phyloP scores from a whole-genome alignment of 2,113 vertebrate species.

The Oreotrochilus melanogaster region DNA sequence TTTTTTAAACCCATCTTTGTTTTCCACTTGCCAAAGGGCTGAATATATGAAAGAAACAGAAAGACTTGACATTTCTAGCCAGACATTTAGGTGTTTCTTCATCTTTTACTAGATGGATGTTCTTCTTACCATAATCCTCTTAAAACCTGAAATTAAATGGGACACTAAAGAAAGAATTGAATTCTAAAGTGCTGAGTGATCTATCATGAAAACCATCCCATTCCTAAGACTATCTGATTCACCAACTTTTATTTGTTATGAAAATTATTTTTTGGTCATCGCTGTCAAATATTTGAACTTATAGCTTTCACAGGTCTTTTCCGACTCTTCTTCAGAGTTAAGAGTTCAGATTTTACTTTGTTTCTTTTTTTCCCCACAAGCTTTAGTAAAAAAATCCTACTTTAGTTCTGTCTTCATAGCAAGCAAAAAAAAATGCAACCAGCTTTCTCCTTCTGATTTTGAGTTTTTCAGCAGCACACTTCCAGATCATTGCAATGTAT shows the following conservation, averaged over 20 bases:
- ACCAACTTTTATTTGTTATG: background rate
- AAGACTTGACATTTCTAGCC: background rate
- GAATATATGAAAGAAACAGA: background rate
- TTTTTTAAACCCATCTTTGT: background rate
- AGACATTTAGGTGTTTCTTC: background rate
- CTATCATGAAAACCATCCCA: background rate
- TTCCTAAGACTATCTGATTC: background rate
- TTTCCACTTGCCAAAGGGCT: background rate
- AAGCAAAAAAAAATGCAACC: background rate
- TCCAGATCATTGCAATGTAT: slow-evolving; percentile 40
- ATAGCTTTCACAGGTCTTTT: background rate
- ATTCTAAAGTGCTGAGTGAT: background rate
- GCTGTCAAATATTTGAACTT: background rate
- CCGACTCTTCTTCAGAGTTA: background rate
- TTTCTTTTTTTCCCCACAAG: background rate
- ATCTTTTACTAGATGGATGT: background rate
- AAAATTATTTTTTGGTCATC: background rate
- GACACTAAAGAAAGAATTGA: background rate
- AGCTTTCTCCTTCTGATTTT: background rate
- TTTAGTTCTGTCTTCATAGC: background rate
- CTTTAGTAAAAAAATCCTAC: background rate
- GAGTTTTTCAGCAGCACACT: background rate
- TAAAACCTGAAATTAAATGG: background rate
- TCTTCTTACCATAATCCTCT: background rate
- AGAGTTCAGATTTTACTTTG: background rate